Base-by-base conservation (phyloP, 2,888 invertebrate genomes). In the Apeira syringaria region DNA sequence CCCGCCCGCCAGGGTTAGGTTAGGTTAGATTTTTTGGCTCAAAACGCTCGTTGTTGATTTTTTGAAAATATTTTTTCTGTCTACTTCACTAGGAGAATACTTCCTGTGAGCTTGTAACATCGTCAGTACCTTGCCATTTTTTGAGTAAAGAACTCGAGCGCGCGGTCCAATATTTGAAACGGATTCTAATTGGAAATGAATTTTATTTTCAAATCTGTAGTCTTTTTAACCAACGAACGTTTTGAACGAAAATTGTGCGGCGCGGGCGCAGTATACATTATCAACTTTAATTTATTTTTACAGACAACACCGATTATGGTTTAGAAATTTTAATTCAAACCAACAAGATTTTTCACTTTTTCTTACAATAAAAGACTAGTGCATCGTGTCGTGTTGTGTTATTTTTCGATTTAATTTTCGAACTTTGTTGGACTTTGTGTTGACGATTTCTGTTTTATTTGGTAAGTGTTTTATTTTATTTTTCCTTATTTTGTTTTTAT, bases 11-110 rank as follows among this genome's bases (percentile, higher is more conserved):
- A 74, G 88, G 87, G 85, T 89, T 89, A 89, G 89, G 88, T 88
- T 89, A 88, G 89, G 89, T 89, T 89, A 89, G 89, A 89, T 88
- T 87, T 87, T 88, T 89, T 86, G 88, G 85, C 87, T 86, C 83
- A 86, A 86, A 89, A 85, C 83, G 88, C 79, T 88, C 85, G 83
- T 80, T 85, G 82, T 71, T 64, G 68, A 83, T 78, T 86, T 85
- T 85, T 86, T 39, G 35, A 82, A 84, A 85, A 84, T 63, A 75
- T 79, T 80, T 76, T 73, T 73, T 70, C 66, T 70, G 66, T 77
- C 73, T 76, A 72, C 70, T 72, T 63, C 74, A 71, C 74, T 80
- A 80, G 80, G 71, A 79, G 77, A 68, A 77, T 67, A 65, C 75
- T 78, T 80, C 81, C 81, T 76, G 69, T 68, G 66, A 64, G 64